Percentiles rank a stretch among this genome's conserved stretches.
phyloP scores from a whole-genome alignment of 1,140 invertebrate genomes.

The Drosophila albomicans region DNA sequence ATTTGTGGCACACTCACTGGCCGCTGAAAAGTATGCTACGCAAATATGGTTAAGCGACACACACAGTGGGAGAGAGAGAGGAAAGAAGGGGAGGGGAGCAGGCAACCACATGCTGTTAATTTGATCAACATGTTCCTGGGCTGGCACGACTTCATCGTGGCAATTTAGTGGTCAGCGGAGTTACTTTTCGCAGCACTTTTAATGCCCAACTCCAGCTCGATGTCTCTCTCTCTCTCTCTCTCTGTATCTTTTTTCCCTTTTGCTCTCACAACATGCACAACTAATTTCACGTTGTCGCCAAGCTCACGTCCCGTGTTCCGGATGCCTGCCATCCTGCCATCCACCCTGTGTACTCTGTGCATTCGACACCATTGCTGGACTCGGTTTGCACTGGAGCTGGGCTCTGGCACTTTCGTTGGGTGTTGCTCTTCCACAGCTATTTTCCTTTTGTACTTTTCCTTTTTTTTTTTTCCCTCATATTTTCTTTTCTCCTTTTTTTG shows the following conservation, averaged over 20 bases:
- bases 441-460: background rate
- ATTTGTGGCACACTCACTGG: conserved; percentile 49
- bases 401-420: background rate
- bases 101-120: conserved; percentile 73
- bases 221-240: conserved; percentile 9
- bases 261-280: conserved; percentile 65
- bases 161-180: conserved; percentile 75
- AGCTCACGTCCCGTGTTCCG: conserved; percentile 43
- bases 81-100: background rate
- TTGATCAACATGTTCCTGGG: conserved; percentile 68
- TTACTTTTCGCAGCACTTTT: conserved; percentile 27
- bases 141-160: conserved; percentile 62
- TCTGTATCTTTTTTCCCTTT: no score
- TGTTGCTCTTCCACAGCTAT: conserved; percentile 26
- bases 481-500: background rate
- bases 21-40: conserved; percentile 65
- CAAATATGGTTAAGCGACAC: conserved; percentile 20
- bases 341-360: background rate
- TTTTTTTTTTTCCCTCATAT: conserved; percentile 12
- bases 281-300: conserved; percentile 79
- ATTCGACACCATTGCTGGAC: conserved; percentile 61
- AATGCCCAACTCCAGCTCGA: conserved; percentile 45
- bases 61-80: background rate
- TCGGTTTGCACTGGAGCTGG: conserved; percentile 35
- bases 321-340: conserved; percentile 11